Evolutionary conservation across 1,140 invertebrate species (phyloP).

Genomic region (Agrilus planipennis): DNA sequence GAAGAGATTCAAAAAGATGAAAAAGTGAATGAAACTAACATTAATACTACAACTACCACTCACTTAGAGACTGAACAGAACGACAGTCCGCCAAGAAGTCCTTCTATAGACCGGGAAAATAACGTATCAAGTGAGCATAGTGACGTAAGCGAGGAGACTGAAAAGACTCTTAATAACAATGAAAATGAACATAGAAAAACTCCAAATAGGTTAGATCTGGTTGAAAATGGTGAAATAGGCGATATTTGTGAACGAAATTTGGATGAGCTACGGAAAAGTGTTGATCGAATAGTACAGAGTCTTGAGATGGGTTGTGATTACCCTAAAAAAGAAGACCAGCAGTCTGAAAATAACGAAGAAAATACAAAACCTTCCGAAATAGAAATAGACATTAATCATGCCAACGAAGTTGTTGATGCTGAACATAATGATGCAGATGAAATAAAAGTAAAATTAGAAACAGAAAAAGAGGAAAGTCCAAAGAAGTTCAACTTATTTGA

Average conservation of each 20-base stretch:
- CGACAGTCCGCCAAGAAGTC: constrained; percentile 27
- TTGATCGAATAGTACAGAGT: constrained; percentile 40
- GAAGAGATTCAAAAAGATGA: constrained; percentile 31
- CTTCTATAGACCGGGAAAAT: constrained; percentile 20
- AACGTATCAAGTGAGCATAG: constrained; percentile 21
- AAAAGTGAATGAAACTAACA: constrained; percentile 5
- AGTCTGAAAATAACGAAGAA: constrained; percentile 23
- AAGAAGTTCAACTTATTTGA: constrained; percentile 33
- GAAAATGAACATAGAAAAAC: constrained; percentile 30
- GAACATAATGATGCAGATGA: constrained; percentile 11
- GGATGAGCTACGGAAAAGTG: constrained; percentile 41
- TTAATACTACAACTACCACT: constrained; percentile 26
- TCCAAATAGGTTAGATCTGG: constrained; percentile 21
- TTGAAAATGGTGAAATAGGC: constrained; percentile 27
- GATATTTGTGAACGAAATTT: constrained; percentile 32
- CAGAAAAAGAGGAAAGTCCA: constrained; percentile 16
- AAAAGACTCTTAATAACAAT: constrained; percentile 12
- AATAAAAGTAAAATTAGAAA: constrained; percentile 13
- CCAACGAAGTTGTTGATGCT: background rate
- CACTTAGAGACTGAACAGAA: too few species aligned
- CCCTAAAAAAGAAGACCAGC: constrained; percentile 17
- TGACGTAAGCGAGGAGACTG: constrained; percentile 22
- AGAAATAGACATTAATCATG: constrained; percentile 3
- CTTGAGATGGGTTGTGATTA: constrained; percentile 22
- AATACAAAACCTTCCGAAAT: constrained; percentile 9